phyloP scores from a whole-genome alignment of 2,888 invertebrate species.

The Hypomecis atomaria region DNA sequence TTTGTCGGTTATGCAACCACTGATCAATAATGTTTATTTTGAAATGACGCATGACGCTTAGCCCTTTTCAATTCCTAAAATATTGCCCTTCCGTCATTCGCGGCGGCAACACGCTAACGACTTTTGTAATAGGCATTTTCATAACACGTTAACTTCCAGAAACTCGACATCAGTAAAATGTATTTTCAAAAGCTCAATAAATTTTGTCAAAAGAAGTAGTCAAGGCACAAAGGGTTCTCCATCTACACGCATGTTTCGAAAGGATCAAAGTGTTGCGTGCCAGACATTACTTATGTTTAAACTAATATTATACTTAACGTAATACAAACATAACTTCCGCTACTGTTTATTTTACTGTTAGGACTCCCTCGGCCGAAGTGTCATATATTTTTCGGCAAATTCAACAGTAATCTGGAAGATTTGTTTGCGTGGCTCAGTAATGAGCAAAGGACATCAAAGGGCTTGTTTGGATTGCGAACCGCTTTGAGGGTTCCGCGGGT shows the following conservation, averaged over 20 bases:
- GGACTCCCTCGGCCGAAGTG: not conserved
- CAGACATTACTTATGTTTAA: constrained; percentile 6
- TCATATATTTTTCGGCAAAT: constrained; percentile 13
- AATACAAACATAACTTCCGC: constrained; percentile 17
- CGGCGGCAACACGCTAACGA: not conserved
- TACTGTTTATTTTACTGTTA: constrained; percentile 13
- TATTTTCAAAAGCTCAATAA: constrained; percentile 5
- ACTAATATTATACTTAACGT: constrained; percentile 9
- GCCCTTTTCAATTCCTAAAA: too few relatives aligned
- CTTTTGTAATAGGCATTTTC: not conserved
- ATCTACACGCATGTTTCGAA: constrained; percentile 4
- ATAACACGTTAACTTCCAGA: not conserved
- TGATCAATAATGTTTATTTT: too few relatives aligned
- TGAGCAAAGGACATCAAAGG: constrained; percentile 56
- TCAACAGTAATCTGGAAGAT: constrained; percentile 25
- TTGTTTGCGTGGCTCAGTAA: constrained; percentile 41
- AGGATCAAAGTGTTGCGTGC: constrained; percentile 12
- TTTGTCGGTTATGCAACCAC: too few relatives aligned
- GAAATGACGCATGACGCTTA: too few relatives aligned
- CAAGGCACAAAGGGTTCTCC: not conserved
- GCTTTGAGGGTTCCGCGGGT: constrained; percentile 42
- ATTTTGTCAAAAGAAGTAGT: constrained; percentile 3
- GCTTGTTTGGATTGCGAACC: constrained; percentile 50
- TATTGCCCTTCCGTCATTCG: not conserved
- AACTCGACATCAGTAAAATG: constrained; percentile 6